Evolutionary conservation across 2,888 invertebrate genomes (phyloP), one percentile per base, ranked within the genome.

Genomic region (Meteorus colon): DNA sequence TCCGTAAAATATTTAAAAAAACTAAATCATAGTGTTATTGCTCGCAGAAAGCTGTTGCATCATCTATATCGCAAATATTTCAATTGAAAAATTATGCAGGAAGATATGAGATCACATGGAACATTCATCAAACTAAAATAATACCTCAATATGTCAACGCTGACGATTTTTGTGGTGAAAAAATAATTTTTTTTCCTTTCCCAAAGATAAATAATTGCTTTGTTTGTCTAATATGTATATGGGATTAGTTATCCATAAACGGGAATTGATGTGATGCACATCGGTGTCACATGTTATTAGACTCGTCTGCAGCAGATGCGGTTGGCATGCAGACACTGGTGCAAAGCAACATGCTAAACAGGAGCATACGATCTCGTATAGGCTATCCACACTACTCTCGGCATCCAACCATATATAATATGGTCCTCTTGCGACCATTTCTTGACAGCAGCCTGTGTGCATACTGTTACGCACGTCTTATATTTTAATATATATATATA

Each of bases 281-380:
- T n/a, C n/a, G 24, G 55, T 55, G 55, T 55, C 55, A 55, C 4
- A 55, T 55, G 55, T 55, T 55, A 55, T 55, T 55, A 24, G n/a
- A 55, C 19, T 55, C 6, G 19, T n/a, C 8, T 55, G 24, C 19
- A 48, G 48, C 55, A 6, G 55, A 55, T 19, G 55, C 80, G 65
- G 68, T 81, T 81, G 79, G 77, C 74, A 79, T 80, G 81, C 81
- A 79, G 78, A 76, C 80, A 71, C 68, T 70, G 59, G 63, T 69
- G 78, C 80, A 81, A 81, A 80, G 81, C 80, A 76, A 81, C 80
- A 81, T 81, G 80, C 78, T 82, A 81, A 81, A 79, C 78, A 81
- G 75, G 72, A 73, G 71, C 69, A 73, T 76, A 78, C 80, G 48
- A 24, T 45, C 55, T 66, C 75, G 62, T 63, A 65, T 48, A 80